Evolutionary conservation across 2,113 vertebrate genomes (phyloP).

Genomic region (Rhinolophus ferrumequinum): DNA sequence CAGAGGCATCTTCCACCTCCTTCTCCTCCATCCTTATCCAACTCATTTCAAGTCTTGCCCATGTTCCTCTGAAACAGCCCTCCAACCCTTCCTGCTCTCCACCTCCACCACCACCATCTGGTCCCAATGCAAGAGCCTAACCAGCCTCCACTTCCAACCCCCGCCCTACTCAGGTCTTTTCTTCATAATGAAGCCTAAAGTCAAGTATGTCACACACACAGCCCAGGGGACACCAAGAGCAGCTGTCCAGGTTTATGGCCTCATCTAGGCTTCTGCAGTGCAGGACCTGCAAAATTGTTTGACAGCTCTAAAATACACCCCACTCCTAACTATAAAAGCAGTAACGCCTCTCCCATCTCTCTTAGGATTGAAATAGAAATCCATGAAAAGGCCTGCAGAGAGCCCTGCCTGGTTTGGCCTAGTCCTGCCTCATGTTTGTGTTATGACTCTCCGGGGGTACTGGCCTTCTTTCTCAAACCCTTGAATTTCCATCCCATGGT

Average conservation of each 20-base stretch:
- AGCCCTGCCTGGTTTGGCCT: not conserved
- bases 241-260: not conserved
- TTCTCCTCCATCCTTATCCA: not conserved
- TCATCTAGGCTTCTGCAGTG: not conserved
- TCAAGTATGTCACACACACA: not conserved
- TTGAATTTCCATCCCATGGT: not conserved
- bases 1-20: not conserved
- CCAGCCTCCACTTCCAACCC: not conserved
- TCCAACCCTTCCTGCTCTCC: not conserved
- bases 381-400: not conserved
- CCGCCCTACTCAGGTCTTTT: not conserved
- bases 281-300: not conserved
- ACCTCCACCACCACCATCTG: not conserved
- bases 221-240: not conserved
- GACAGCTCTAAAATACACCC: not conserved
- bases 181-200: not conserved
- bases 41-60: not conserved
- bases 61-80: not conserved
- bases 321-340: not conserved
- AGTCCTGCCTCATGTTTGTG: no score
- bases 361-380: not conserved
- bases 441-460: no score
- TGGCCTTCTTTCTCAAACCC: not conserved
- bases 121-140: not conserved
- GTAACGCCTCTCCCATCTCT: not conserved